Conservation (phyloP, 2,888 invertebrate genomes). For the Minunthozetes semirufus region DNA sequence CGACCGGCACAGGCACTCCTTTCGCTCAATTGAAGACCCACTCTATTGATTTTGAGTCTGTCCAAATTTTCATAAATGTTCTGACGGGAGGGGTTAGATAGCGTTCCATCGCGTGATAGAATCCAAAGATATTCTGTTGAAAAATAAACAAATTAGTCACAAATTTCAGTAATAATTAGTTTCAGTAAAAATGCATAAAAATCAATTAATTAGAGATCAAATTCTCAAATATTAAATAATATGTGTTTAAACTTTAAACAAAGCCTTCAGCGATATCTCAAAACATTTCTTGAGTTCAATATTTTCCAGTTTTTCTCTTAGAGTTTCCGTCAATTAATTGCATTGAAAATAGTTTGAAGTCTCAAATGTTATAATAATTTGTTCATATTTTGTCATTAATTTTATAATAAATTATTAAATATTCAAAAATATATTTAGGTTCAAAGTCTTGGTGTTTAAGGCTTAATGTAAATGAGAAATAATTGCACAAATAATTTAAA, state of each 20-base stretch:
- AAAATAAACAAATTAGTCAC: background rate
- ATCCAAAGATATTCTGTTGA: conserved; percentile 38
- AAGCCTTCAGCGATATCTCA: no score
- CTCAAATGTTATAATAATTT: no score
- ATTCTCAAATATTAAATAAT: no score
- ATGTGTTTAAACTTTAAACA: no score
- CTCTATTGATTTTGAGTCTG: conserved; percentile 38
- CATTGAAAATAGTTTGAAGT: no score
- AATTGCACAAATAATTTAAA: background rate
- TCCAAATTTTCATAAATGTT: conserved; percentile 39
- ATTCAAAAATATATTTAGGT: no score
- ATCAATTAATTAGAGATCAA: background rate
- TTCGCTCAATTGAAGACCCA: conserved; percentile 37
- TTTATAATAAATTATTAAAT: no score
- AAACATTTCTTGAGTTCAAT: no score
- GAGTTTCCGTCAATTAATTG: no score
- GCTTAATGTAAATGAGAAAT: background rate
- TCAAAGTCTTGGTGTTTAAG: no score
- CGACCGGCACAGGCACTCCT: conserved; percentile 35
- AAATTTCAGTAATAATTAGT: background rate
- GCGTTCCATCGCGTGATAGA: conserved; percentile 35
- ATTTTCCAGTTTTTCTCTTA: no score
- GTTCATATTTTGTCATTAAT: no score
- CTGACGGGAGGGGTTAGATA: conserved; percentile 39
- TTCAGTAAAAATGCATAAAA: background rate